Evolutionary conservation across 1,140 invertebrate genomes (phyloP).

Genomic region (Cecropterus lyciades): DNA sequence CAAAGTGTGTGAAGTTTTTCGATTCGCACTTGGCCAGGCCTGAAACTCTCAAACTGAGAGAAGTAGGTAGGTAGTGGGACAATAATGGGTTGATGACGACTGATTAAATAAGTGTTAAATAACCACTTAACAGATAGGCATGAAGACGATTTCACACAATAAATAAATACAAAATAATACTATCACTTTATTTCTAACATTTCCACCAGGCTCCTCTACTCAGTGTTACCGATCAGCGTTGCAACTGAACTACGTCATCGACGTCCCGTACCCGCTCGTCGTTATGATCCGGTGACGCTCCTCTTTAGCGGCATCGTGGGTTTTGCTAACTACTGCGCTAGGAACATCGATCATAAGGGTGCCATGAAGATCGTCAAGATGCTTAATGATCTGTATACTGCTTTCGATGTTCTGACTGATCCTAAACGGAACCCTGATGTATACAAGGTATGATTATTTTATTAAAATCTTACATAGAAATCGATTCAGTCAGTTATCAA

Average conservation of each 20-base stretch:
- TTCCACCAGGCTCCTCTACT: constrained; percentile 92
- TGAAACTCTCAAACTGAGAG: too few relatives aligned
- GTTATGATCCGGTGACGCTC: constrained; percentile 95
- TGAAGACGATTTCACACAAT: too few relatives aligned
- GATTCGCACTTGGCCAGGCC: too few relatives aligned
- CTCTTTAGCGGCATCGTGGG: constrained; percentile 98
- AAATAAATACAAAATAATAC: too few relatives aligned
- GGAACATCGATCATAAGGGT: constrained; percentile 92
- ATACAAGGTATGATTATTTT: constrained; percentile 90
- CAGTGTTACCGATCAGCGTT: constrained; percentile 96
- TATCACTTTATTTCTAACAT: too few relatives aligned
- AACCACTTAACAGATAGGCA: too few relatives aligned
- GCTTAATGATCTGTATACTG: constrained; percentile 95
- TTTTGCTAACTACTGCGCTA: constrained; percentile 94
- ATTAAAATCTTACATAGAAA: too few relatives aligned
- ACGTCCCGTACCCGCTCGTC: constrained; percentile 92
- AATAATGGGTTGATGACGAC: too few relatives aligned
- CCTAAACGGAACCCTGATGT: constrained; percentile 96
- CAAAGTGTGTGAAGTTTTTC: too few relatives aligned
- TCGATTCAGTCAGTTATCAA: too few relatives aligned
- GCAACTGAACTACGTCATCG: constrained; percentile 96
- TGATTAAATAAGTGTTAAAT: too few relatives aligned
- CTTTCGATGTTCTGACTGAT: constrained; percentile 96
- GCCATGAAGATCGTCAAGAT: constrained; percentile 97
- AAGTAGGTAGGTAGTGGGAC: too few relatives aligned